Evolutionary conservation across 2,888 invertebrate genomes (phyloP).

Genomic region (Sminthurides aquaticus): DNA sequence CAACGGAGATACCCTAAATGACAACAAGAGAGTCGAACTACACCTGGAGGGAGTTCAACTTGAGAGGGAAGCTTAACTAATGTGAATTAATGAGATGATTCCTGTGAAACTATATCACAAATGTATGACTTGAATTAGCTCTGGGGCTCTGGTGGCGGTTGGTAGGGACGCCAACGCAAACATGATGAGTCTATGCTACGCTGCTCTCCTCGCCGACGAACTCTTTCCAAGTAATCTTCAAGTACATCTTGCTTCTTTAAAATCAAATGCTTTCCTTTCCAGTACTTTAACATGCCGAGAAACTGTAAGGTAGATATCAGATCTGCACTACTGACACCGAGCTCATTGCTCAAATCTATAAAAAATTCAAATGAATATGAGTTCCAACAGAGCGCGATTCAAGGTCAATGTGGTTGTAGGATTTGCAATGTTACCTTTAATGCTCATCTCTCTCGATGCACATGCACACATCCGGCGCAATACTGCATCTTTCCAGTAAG

Average conservation of each 20-base stretch:
- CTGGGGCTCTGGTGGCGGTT: conserved; percentile 20
- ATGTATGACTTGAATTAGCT: too few species aligned
- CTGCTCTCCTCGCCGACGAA: conserved; percentile 66
- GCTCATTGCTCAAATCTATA: conserved; percentile 38
- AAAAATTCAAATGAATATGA: too few species aligned
- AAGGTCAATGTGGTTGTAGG: background rate
- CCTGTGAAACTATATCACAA: too few species aligned
- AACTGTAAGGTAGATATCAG: conserved; percentile 95
- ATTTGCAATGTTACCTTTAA: conserved; percentile 69
- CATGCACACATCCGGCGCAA: conserved; percentile 83
- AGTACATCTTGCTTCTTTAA: conserved; percentile 91
- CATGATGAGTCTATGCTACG: conserved; percentile 80
- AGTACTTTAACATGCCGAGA: conserved; percentile 95
- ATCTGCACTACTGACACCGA: conserved; percentile 52
- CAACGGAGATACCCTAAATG: too few species aligned
- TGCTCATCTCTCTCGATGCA: conserved; percentile 78
- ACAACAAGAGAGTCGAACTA: too few species aligned
- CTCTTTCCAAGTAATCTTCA: conserved; percentile 82
- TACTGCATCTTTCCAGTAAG: conserved; percentile 97
- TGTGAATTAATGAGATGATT: too few species aligned
- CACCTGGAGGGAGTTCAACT: too few species aligned
- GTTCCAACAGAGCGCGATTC: too few species aligned
- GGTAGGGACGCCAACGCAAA: conserved; percentile 76
- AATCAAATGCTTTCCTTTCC: conserved; percentile 97
- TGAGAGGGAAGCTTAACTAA: too few species aligned